These are phyloP conservation scores for Alca torda DNA, from an alignment of 2,797 vertebrate genomes.

Conservation along the genomic window DNA sequence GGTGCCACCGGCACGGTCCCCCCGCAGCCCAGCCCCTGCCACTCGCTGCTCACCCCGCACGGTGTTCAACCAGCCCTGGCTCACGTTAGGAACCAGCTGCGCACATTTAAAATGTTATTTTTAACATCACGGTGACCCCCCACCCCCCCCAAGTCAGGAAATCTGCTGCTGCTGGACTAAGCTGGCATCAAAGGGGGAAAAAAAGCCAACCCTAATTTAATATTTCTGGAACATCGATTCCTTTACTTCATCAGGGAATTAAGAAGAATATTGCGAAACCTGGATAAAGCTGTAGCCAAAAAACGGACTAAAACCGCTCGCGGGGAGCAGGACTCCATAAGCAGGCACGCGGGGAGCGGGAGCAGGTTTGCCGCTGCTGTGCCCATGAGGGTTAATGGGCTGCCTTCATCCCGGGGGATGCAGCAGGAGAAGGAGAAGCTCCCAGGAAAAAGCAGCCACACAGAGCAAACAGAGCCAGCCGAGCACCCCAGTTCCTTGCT, in stretches of 20 bases:
- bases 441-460: background rate
- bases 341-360: fast-evolving
- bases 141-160: background rate
- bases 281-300: background rate
- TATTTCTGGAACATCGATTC: conserved; percentile 48
- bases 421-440: background rate
- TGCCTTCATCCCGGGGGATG: background rate
- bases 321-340: background rate
- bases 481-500: background rate
- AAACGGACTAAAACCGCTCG: background rate
- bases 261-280: background rate
- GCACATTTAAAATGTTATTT: background rate
- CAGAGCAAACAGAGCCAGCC: fast-evolving
- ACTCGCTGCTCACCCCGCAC: background rate
- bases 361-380: background rate
- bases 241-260: conserved; percentile 25
- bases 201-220: background rate
- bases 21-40: background rate
- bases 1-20: background rate
- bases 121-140: background rate
- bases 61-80: background rate
- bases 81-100: background rate
- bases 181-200: background rate
- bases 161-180: background rate
- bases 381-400: background rate